phyloP scores from a whole-genome alignment of 2,797 vertebrate genomes.

The Phrynocephalus vlangalii region DNA sequence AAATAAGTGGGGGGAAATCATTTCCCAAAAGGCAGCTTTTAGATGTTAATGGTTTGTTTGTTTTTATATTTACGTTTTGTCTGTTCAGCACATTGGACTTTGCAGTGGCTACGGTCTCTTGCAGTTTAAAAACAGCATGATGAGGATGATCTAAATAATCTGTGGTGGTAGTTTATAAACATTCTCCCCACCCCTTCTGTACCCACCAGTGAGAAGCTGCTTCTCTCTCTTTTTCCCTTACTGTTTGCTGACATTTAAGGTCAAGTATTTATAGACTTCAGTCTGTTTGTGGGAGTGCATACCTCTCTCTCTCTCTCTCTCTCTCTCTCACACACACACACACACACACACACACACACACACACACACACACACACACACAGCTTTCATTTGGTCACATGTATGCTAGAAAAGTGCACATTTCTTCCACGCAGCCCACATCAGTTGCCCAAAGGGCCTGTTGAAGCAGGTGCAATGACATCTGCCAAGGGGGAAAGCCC shows the following conservation, averaged over 20 bases:
- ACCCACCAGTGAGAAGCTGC: constrained; percentile 42
- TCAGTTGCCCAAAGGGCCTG: constrained; percentile 69
- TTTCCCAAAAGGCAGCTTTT: neutral
- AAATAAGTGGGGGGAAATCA: neutral
- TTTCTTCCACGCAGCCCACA: constrained; percentile 73
- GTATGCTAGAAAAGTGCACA: constrained; percentile 49
- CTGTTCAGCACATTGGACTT: neutral
- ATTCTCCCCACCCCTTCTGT: neutral
- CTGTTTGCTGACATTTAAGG: constrained; percentile 68
- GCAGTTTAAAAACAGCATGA: neutral
- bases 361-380: neutral
- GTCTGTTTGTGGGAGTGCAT: constrained; percentile 52
- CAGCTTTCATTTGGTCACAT: constrained; percentile 48
- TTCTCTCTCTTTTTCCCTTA: constrained; percentile 43
- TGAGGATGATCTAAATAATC: neutral
- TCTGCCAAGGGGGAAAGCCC: constrained; percentile 74
- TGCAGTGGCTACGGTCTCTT: neutral
- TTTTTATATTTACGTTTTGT: neutral
- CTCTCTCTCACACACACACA: neutral
- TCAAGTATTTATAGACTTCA: constrained; percentile 68
- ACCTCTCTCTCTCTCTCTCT: constrained; percentile 25
- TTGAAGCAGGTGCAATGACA: constrained; percentile 71
- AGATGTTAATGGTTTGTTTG: neutral
- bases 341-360: too few relatives aligned
- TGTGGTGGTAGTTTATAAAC: neutral